phyloP scores from a whole-genome alignment of 1,140 invertebrate species.

The Drosophila chauvacae region DNA sequence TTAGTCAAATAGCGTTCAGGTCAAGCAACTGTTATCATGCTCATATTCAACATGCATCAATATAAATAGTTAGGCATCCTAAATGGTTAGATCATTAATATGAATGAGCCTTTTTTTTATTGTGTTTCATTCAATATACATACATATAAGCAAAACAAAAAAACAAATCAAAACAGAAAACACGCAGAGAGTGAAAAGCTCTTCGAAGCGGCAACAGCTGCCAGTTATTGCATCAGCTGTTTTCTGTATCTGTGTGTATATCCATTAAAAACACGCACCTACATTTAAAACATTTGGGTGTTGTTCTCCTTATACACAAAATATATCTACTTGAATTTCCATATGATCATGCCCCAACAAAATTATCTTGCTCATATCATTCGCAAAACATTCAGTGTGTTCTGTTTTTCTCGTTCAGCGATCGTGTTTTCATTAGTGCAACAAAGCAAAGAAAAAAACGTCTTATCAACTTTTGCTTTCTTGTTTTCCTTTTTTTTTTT shows the following conservation, averaged over 20 bases:
- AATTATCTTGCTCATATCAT: constrained; percentile 14
- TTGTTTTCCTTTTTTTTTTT: constrained; percentile 34
- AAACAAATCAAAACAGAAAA: constrained; percentile 39
- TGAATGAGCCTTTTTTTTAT: constrained; percentile 3
- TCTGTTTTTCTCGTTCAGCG: constrained; percentile 9
- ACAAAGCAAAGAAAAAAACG: constrained; percentile 12
- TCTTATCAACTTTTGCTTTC: constrained; percentile 27
- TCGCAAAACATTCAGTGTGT: constrained; percentile 11
- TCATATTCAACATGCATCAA: not conserved
- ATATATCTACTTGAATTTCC: constrained; percentile 20
- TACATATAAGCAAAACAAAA: constrained; percentile 20
- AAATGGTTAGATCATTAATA: constrained; percentile 23
- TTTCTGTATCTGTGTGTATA: constrained; percentile 29
- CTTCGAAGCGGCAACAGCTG: constrained; percentile 42
- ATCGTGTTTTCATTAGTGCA: constrained; percentile 26
- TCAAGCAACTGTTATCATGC: constrained; percentile 29
- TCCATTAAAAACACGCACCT: constrained; percentile 39
- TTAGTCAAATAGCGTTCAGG: constrained; percentile 14
- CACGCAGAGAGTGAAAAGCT: constrained; percentile 44
- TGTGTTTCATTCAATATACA: constrained; percentile 3
- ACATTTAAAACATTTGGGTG: constrained; percentile 7
- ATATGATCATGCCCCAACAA: constrained; percentile 29
- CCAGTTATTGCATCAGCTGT: constrained; percentile 63
- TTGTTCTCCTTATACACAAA: constrained; percentile 13
- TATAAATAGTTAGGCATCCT: not conserved